These are phyloP conservation scores for Anastrepha obliqua DNA, from an alignment of 1,140 invertebrate genomes.

Conservation along the genomic window DNA sequence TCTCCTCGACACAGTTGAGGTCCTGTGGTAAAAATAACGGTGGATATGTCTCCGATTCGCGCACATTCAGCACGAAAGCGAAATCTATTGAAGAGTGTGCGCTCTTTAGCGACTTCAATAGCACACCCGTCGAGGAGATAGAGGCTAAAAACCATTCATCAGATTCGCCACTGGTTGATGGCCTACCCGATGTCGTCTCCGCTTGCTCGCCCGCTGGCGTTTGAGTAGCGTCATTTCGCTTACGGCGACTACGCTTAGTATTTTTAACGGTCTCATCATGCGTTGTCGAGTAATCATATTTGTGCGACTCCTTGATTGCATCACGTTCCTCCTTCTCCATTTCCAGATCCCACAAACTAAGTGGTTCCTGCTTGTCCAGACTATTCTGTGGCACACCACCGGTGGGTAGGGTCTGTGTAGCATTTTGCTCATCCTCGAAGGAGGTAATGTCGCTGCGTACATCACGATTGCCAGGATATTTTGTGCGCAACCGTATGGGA, in stretches of 20 bases:
- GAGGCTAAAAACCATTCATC: conserved; percentile 70
- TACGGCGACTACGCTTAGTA: conserved; percentile 56
- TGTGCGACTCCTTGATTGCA: conserved; percentile 56
- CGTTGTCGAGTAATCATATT: conserved; percentile 53
- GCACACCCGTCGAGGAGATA: conserved; percentile 71
- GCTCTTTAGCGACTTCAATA: conserved; percentile 67
- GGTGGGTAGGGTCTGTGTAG: neutral
- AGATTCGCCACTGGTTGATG: conserved; percentile 44
- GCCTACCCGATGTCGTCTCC: conserved; percentile 1
- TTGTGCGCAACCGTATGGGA: conserved; percentile 68
- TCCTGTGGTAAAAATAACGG: conserved; percentile 72
- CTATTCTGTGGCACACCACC: conserved; percentile 55
- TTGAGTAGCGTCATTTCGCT: neutral
- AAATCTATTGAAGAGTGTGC: conserved; percentile 68
- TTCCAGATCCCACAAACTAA: conserved; percentile 72
- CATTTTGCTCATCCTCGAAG: conserved; percentile 48
- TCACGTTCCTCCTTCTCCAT: conserved; percentile 70
- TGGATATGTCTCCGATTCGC: conserved; percentile 72
- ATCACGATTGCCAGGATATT: conserved; percentile 71
- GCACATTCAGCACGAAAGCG: conserved; percentile 72
- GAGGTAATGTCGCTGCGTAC: conserved; percentile 65
- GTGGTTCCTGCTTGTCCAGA: conserved; percentile 54
- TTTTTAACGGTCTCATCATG: neutral
- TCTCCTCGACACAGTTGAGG: conserved; percentile 71
- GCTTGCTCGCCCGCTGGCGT: conserved; percentile 39